A percentile compares a stretch with the other conserved stretches of the same genome.
Conservation (phyloP, 2,888 invertebrate species). For the Rotaria macrura region DNA sequence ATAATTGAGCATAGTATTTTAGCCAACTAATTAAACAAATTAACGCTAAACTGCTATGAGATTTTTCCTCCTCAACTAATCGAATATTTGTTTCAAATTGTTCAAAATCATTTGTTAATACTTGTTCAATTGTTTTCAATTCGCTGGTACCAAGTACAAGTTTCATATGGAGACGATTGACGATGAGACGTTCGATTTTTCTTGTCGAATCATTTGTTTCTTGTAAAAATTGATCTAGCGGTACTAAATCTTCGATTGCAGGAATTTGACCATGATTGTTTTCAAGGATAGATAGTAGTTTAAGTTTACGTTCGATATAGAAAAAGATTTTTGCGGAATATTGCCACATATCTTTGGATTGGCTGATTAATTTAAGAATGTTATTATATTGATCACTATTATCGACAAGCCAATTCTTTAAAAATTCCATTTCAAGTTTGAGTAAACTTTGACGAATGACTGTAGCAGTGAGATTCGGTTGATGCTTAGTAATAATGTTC, state of each 20-base stretch:
- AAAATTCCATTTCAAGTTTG: background rate
- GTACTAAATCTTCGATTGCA: background rate
- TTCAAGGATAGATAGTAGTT: background rate
- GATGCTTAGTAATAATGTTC: too few relatives aligned
- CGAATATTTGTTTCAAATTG: background rate
- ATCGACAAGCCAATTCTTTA: background rate
- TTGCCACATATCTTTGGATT: background rate
- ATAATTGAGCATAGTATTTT: background rate
- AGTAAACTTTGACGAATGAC: background rate
- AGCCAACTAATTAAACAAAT: background rate
- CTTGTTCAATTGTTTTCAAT: background rate
- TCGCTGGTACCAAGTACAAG: background rate
- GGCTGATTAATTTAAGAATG: background rate
- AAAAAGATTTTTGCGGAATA: background rate
- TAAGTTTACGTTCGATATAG: background rate
- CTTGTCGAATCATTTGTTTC: background rate
- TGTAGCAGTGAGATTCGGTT: too few relatives aligned
- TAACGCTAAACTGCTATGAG: background rate
- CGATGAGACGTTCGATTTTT: background rate
- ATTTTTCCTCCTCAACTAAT: background rate
- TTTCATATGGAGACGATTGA: background rate
- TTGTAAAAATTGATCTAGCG: too few relatives aligned
- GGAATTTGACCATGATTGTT: background rate
- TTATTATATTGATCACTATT: background rate
- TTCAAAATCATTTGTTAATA: background rate